A percentile compares a stretch with the other conserved stretches of the same genome.
Conservation (phyloP, 2,113 vertebrate species). For the Crotalus horridus region DNA sequence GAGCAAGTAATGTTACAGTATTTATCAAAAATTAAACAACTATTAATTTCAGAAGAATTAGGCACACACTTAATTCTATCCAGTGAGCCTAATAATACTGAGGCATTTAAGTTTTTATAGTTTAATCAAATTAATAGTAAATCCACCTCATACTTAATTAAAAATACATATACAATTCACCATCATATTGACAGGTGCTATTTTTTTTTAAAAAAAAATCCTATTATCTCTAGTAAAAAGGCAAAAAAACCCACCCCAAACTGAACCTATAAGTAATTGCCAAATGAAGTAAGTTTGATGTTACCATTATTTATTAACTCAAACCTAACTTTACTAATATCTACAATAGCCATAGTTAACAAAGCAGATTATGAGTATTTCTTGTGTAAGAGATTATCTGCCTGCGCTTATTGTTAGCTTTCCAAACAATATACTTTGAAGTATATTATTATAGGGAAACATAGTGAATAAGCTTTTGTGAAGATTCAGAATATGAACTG, state of each 20-base stretch:
- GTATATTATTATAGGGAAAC: slow-evolving; percentile 64
- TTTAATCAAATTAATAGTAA: not conserved
- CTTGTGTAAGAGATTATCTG: slow-evolving; percentile 29
- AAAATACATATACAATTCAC: not conserved
- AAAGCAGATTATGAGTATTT: not conserved
- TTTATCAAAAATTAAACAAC: not conserved
- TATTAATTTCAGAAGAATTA: not conserved
- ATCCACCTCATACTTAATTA: not conserved
- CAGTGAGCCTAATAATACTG: not conserved
- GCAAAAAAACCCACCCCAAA: not conserved
- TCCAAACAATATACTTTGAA: slow-evolving; percentile 68
- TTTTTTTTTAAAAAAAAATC: not conserved
- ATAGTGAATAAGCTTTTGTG: slow-evolving; percentile 72
- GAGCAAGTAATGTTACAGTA: slow-evolving; percentile 2
- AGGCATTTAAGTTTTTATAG: not conserved
- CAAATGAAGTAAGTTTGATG: not conserved
- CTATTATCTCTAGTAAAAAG: not conserved
- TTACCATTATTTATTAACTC: slow-evolving; percentile 7
- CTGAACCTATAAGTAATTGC: not conserved
- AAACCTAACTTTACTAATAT: not conserved
- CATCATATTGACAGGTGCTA: slow-evolving; percentile 22
- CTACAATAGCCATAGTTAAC: not conserved
- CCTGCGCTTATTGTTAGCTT: slow-evolving; percentile 52
- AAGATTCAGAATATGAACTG: slow-evolving; percentile 62
- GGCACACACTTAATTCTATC: not conserved